phyloP scores from a whole-genome alignment of 2,797 vertebrate species.

The Lindbergichthys nudifrons region DNA sequence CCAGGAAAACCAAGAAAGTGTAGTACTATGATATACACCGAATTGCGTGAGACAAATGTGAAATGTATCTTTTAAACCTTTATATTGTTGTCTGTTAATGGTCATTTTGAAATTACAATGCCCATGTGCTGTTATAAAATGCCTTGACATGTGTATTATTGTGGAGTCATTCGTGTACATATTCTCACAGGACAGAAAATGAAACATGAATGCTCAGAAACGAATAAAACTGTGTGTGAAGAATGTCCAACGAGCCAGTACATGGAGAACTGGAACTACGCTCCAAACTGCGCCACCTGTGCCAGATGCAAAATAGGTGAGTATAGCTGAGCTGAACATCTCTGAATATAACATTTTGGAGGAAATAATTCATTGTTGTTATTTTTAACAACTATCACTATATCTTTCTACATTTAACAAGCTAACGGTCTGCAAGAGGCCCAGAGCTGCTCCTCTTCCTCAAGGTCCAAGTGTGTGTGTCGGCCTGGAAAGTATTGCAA shows the following conservation, averaged over 20 bases:
- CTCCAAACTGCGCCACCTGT: slow-evolving; percentile 74
- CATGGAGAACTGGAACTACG: slow-evolving; percentile 54
- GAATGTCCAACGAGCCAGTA: slow-evolving; percentile 50
- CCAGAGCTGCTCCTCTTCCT: slow-evolving; percentile 58
- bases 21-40: neutral
- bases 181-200: slow-evolving; percentile 63
- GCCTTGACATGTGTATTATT: neutral
- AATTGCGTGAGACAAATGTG: neutral
- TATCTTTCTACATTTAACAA: slow-evolving; percentile 47
- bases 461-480: slow-evolving; percentile 70
- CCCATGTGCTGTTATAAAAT: slow-evolving; percentile 1
- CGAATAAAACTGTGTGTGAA: slow-evolving; percentile 62
- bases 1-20: neutral
- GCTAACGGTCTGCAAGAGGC: slow-evolving; percentile 52
- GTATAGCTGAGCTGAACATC: slow-evolving; percentile 24
- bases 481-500: slow-evolving; percentile 65
- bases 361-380: neutral
- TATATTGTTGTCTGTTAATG: neutral
- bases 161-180: neutral
- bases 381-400: neutral
- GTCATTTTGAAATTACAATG: neutral
- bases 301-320: slow-evolving; percentile 58
- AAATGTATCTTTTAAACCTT: neutral
- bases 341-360: neutral
- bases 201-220: slow-evolving; percentile 20